Conservation (phyloP, 2,797 vertebrate species). For the Rhodeus uyekii region DNA sequence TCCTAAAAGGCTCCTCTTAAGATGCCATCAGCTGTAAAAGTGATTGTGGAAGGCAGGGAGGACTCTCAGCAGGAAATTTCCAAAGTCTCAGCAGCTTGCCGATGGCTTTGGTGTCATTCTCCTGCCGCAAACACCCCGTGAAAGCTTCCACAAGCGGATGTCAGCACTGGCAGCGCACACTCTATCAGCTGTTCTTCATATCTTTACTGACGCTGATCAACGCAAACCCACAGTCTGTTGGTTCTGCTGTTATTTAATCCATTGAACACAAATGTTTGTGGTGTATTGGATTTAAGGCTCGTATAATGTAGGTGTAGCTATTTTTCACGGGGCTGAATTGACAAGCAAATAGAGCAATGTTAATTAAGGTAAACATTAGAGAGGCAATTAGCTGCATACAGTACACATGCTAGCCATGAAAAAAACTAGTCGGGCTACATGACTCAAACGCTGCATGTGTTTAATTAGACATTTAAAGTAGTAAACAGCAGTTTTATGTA, state of each 20-base stretch:
- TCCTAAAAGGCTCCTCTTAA: slow-evolving; percentile 30
- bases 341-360: slow-evolving; percentile 72
- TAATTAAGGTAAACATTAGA: slow-evolving; percentile 70
- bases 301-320: slow-evolving; percentile 54
- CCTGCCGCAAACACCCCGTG: slow-evolving; percentile 18
- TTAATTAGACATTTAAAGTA: slow-evolving; percentile 8
- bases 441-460: slow-evolving; percentile 4
- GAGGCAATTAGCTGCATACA: slow-evolving; percentile 37
- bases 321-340: slow-evolving; percentile 67
- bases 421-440: neutral
- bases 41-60: slow-evolving; percentile 47
- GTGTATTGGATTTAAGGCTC: slow-evolving; percentile 45
- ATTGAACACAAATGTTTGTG: slow-evolving; percentile 48
- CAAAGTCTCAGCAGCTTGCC: slow-evolving; percentile 43
- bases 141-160: slow-evolving; percentile 50
- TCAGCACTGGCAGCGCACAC: slow-evolving; percentile 45
- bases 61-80: slow-evolving; percentile 39
- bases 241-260: slow-evolving; percentile 47
- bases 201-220: slow-evolving; percentile 42
- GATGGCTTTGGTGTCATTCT: slow-evolving; percentile 38
- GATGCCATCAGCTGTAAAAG: slow-evolving; percentile 47
- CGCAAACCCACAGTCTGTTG: slow-evolving; percentile 32
- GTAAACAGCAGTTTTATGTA: slow-evolving; percentile 27
- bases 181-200: slow-evolving; percentile 55
- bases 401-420: neutral